Conservation (phyloP, 2,113 vertebrate species). For the Pseudonaja textilis region DNA sequence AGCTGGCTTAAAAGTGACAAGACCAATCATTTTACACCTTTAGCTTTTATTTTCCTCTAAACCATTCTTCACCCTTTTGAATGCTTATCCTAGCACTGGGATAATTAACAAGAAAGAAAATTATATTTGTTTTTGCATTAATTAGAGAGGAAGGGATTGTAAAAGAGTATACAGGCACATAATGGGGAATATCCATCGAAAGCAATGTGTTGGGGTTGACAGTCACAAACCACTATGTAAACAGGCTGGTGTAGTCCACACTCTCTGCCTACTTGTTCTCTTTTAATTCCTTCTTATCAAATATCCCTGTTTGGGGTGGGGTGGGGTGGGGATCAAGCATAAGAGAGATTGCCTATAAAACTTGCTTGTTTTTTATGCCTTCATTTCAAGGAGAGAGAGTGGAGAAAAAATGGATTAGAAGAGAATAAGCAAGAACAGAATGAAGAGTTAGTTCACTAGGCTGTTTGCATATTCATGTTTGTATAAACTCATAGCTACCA, state of each 20-base stretch:
- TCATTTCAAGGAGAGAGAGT: not conserved
- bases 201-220: not conserved
- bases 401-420: not conserved
- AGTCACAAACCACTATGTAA: not conserved
- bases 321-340: not conserved
- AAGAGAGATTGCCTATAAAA: not conserved
- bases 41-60: not conserved
- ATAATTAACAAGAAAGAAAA: not conserved
- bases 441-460: not conserved
- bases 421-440: not conserved
- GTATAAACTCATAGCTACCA: not conserved
- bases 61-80: not conserved
- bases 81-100: not conserved
- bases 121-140: not conserved
- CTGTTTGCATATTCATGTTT: not conserved
- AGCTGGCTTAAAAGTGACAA: not conserved
- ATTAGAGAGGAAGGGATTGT: not conserved
- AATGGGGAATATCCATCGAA: not conserved
- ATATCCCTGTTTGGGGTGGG: not conserved
- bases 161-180: not conserved
- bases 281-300: not conserved
- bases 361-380: not conserved
- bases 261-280: not conserved
- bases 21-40: not conserved
- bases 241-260: not conserved